phyloP scores from a whole-genome alignment of 2,888 invertebrate genomes.

The Agyllia agylla region DNA sequence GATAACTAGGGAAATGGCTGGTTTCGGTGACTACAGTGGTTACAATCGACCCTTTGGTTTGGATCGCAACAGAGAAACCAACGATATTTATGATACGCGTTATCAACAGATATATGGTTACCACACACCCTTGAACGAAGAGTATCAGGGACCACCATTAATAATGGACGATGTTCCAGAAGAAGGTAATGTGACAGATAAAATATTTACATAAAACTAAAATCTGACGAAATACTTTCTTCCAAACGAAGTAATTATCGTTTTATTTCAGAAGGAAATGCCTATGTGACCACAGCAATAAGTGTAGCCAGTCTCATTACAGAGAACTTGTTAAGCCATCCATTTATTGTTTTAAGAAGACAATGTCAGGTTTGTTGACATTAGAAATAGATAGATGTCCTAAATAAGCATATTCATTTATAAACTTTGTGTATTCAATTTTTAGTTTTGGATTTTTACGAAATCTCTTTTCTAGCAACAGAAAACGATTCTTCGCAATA shows the following conservation, averaged over 20 bases:
- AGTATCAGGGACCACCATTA: slow-evolving; percentile 88
- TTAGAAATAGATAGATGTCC: too few species aligned
- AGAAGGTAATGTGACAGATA: slow-evolving; percentile 83
- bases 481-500: too few species aligned
- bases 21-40: slow-evolving; percentile 86
- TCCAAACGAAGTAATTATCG: background rate
- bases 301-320: slow-evolving; percentile 97
- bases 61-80: slow-evolving; percentile 87
- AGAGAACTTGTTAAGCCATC: slow-evolving; percentile 98
- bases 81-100: slow-evolving; percentile 87
- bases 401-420: too few species aligned
- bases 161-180: slow-evolving; percentile 87
- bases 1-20: slow-evolving; percentile 84
- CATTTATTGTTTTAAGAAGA: slow-evolving; percentile 98
- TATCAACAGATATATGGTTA: slow-evolving; percentile 89
- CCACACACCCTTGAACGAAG: slow-evolving; percentile 87
- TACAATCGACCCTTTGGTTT: slow-evolving; percentile 87
- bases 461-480: too few species aligned
- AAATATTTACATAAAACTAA: background rate
- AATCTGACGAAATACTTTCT: background rate
- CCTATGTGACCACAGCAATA: slow-evolving; percentile 96
- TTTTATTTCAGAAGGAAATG: slow-evolving; percentile 86
- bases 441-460: too few species aligned
- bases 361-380: slow-evolving; percentile 98
- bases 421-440: too few species aligned